phyloP scores from a whole-genome alignment of 1,140 invertebrate genomes.

The Polypedilum vanderplanki region DNA sequence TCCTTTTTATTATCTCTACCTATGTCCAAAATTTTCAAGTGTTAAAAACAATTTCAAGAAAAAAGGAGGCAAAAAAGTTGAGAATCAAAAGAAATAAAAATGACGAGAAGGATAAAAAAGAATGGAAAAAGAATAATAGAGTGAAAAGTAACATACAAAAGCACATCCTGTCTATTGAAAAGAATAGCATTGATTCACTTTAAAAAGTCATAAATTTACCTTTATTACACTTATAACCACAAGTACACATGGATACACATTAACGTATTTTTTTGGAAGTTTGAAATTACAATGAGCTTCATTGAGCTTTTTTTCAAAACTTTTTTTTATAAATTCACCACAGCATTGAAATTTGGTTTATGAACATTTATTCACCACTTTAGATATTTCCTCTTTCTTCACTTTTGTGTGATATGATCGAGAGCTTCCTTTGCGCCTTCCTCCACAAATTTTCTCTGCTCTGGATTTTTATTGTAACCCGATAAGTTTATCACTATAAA shows the following conservation, averaged over 20 bases:
- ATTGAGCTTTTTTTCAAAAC: too few species aligned
- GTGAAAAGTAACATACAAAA: background rate
- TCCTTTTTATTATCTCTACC: too few species aligned
- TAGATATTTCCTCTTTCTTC: background rate
- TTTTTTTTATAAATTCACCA: too few species aligned
- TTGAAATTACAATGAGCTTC: background rate
- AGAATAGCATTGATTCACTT: background rate
- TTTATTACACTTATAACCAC: too few species aligned
- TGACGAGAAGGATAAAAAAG: background rate
- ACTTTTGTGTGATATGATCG: background rate
- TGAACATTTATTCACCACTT: too few species aligned
- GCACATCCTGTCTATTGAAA: conserved; percentile 16
- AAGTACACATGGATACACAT: too few species aligned
- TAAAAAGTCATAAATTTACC: background rate
- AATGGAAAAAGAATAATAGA: background rate
- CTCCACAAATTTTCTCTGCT: background rate
- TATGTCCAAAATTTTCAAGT: too few species aligned
- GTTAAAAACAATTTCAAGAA: background rate
- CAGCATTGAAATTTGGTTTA: too few species aligned
- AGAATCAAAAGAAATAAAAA: background rate
- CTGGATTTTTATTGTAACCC: background rate
- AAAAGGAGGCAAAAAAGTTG: background rate
- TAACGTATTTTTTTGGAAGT: too few species aligned
- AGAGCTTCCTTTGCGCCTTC: background rate
- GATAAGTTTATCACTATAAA: background rate